Evolutionary conservation across 2,888 invertebrate species (phyloP).

Genomic region (Drosophila monieri): DNA sequence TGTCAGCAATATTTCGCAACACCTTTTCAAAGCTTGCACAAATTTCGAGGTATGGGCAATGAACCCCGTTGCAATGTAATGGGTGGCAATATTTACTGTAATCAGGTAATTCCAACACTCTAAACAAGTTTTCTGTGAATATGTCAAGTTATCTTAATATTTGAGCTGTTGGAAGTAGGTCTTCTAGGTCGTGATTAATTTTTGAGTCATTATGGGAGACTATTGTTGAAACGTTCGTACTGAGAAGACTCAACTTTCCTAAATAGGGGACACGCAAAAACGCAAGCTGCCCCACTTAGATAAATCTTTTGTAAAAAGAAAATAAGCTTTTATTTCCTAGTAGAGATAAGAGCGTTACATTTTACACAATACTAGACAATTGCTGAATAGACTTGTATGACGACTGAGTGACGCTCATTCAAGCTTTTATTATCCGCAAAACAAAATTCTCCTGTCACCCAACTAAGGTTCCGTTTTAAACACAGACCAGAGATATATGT

Average conservation of each 20-base stretch:
- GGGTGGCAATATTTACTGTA: constrained; percentile 9
- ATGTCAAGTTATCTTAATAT: neutral
- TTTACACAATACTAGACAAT: constrained; percentile 6
- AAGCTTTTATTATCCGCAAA: constrained; percentile 36
- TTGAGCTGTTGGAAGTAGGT: neutral
- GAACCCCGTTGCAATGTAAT: constrained; percentile 29
- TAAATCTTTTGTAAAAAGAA: constrained; percentile 18
- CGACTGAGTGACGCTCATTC: constrained; percentile 28
- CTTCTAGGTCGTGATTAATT: neutral
- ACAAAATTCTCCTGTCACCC: constrained; percentile 32
- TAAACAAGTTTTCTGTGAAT: constrained; percentile 7
- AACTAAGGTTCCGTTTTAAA: neutral
- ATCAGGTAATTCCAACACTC: constrained; percentile 1
- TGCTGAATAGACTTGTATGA: constrained; percentile 10
- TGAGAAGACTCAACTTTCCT: neutral
- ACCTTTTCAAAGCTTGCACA: constrained; percentile 27
- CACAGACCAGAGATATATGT: constrained; percentile 23
- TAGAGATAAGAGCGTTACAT: constrained; percentile 16
- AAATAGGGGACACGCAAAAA: constrained; percentile 16
- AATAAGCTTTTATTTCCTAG: constrained; percentile 26
- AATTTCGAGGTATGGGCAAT: constrained; percentile 22
- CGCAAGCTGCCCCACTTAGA: constrained; percentile 22
- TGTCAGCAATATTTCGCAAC: constrained; percentile 29
- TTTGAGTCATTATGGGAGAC: neutral
- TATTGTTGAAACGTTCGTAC: too few relatives aligned